Evolutionary conservation across 2,888 invertebrate genomes (phyloP), one percentile per base, ranked within the genome.

Genomic region (Cheilosia grossa): DNA sequence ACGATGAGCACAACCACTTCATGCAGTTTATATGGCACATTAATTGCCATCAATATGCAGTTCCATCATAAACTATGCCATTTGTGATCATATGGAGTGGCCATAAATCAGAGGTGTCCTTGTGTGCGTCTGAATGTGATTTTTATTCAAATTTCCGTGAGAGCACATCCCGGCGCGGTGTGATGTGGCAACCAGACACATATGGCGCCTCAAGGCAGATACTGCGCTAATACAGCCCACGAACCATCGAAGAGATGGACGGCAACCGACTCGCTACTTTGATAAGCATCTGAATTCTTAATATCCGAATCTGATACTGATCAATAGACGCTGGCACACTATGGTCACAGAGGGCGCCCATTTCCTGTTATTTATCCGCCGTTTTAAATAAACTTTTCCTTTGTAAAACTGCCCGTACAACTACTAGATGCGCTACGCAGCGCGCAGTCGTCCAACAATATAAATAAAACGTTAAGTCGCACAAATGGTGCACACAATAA

Each of bases 31-130:
- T 72, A 73, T 49, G 67, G 53, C 78, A 42, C 72, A 63, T 82
- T 82, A 86, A 86, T 86, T 86, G 85, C 73, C 72, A 81, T 86
- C 86, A 86, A 86, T 82, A 78, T 86, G 86, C 82, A 86, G 67
- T 86, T 86, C 73, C 82, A 73, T 86, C 67, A 82, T 64, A 81
- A 86, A 56, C 47, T 27, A 58, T 67, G 67, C 27, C 59, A 75
- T 70, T 70, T 85, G 67, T 80, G 80, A 80, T 85, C 83, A 87
- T 58, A 80, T 80, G 79, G 74, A 87, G 83, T 87, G 86, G 63
- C 30, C 21, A 87, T 87, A 87, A 87, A 87, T 87, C 86, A 85
- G 37, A 13, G 40, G 33, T 51, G 40, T 73, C 64, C 75, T 72
- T 83, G 54, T 61, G 33, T 40, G 27, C 58, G 70, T 9, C n/a